Base-by-base conservation (phyloP, 2,888 invertebrate genomes). In the Gandaritis pyraliata region DNA sequence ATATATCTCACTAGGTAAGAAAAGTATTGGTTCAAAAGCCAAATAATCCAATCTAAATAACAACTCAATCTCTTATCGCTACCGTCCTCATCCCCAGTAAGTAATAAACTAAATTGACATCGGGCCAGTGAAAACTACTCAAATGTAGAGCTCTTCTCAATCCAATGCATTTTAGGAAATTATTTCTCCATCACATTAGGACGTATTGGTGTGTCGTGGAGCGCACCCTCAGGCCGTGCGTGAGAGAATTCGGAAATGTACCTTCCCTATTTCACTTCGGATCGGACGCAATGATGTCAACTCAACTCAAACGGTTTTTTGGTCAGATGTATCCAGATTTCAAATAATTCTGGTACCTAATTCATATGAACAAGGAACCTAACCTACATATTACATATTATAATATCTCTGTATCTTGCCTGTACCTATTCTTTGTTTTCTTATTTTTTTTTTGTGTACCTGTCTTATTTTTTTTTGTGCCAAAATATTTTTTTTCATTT, bases 121-220 rank as follows among this genome's bases (percentile, higher is more conserved):
- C 75, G 73, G 72, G 41, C 71, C 78, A 75, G 73, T 74, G 81
- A 82, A 81, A 86, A 87, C 85, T 87, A 86, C 88, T 87, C 86
- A 78, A 82, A 87, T 84, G 76, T 74, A 68, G 69, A 64, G 72
- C 75, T 79, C 76, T 71, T 82, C 85, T 83, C 87, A 85, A 86
- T 83, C 82, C 86, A 83, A 73, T 88, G 87, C 89, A 88, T 89
- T 88, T 88, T 85, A 82, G 86, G 80, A 87, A 88, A 88, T 88
- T 86, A 88, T 88, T 87, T 87, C 85, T 80, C 84, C 85, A 87
- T 86, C 85, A 85, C 85, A 88, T 88, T 87, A 87, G 77, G 70
- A 69, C 71, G 84, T 85, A 89, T 88, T 88, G 85, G 85, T 83
- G 87, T 78, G 81, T 86, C 76, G 74, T 79, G 78, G 83, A 88